Percentiles rank a stretch among this genome's conserved stretches.
Evolutionary conservation across 2,797 vertebrate species (phyloP).

Genomic region (Clarias pachynema): DNA sequence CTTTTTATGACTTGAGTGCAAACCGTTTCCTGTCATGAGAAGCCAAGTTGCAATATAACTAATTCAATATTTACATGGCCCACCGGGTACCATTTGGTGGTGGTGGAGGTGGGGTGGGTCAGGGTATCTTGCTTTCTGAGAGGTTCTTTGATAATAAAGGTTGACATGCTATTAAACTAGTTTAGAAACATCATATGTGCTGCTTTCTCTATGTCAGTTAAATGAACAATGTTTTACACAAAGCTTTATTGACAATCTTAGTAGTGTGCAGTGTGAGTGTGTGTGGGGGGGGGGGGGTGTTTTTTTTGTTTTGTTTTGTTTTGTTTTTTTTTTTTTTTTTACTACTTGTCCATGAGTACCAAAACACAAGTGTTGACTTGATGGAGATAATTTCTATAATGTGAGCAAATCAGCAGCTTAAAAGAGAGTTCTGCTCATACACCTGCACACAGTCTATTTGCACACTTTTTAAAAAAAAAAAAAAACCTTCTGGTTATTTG

Average conservation of each 20-base stretch:
- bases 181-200: not conserved
- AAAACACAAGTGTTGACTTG: slow-evolving; percentile 39
- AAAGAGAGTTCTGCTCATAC: slow-evolving; percentile 9
- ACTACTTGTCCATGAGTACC: slow-evolving; percentile 27
- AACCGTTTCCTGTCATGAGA: slow-evolving; percentile 68
- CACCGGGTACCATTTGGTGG: slow-evolving; percentile 57
- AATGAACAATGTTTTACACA: slow-evolving; percentile 41
- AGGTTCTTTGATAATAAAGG: slow-evolving; percentile 27
- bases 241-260: slow-evolving; percentile 19
- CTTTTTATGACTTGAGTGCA: slow-evolving; percentile 72
- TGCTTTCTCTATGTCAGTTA: slow-evolving; percentile 3
- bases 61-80: slow-evolving; percentile 75
- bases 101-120: slow-evolving; percentile 55
- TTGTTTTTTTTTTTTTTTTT: not conserved
- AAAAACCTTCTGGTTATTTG: slow-evolving; percentile 47
- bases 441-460: slow-evolving; percentile 17
- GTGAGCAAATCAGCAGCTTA: slow-evolving; percentile 8
- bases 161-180: slow-evolving; percentile 8
- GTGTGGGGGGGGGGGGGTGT: too few species aligned
- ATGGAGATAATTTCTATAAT: slow-evolving; percentile 1
- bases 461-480: too few species aligned
- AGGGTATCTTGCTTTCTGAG: slow-evolving; percentile 43
- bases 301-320: not conserved
- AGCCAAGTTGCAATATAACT: slow-evolving; percentile 55
- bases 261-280: slow-evolving; percentile 13